Conservation (phyloP, 2,113 vertebrate species). For the Trichomycterus rosablanca region DNA sequence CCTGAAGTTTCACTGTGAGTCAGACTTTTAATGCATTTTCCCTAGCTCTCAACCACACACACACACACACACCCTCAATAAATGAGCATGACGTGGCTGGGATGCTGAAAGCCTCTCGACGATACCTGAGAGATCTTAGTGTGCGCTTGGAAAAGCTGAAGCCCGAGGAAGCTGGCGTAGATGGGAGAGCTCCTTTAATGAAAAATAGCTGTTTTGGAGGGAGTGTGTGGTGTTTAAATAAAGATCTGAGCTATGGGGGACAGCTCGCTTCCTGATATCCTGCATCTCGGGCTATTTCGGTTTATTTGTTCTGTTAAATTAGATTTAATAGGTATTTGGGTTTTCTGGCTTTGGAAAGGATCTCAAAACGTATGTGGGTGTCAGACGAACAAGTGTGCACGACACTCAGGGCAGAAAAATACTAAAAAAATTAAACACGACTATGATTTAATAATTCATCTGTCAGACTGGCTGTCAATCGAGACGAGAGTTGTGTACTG, state of each 20-base stretch:
- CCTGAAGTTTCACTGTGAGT: background rate
- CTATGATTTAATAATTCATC: too few relatives aligned
- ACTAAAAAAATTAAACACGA: slow-evolving; percentile 2
- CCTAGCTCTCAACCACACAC: background rate
- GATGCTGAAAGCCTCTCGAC: background rate
- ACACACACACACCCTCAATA: slow-evolving; percentile 21
- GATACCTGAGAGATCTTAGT: slow-evolving; percentile 14
- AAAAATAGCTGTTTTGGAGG: slow-evolving; percentile 33
- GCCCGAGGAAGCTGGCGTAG: slow-evolving; percentile 1
- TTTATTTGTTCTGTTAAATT: slow-evolving; percentile 46
- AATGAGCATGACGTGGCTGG: slow-evolving; percentile 3
- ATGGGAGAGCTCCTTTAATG: slow-evolving; percentile 34
- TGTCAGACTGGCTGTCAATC: too few relatives aligned
- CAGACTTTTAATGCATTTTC: background rate
- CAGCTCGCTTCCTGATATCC: background rate
- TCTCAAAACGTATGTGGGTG: slow-evolving; percentile 9
- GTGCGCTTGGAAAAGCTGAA: slow-evolving; percentile 4
- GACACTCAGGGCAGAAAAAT: slow-evolving; percentile 15
- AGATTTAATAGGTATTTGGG: slow-evolving; percentile 44
- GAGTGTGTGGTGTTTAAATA: slow-evolving; percentile 28
- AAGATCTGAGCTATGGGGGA: slow-evolving; percentile 7
- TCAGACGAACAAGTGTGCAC: slow-evolving; percentile 2
- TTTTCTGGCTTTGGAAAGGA: slow-evolving; percentile 36
- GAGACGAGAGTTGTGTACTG: too few relatives aligned
- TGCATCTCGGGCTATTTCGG: slow-evolving; percentile 21